Evolutionary conservation across 2,113 vertebrate genomes (phyloP), one percentile per base, ranked within the genome.

Genomic region (Xiphorhynchus elegans): DNA sequence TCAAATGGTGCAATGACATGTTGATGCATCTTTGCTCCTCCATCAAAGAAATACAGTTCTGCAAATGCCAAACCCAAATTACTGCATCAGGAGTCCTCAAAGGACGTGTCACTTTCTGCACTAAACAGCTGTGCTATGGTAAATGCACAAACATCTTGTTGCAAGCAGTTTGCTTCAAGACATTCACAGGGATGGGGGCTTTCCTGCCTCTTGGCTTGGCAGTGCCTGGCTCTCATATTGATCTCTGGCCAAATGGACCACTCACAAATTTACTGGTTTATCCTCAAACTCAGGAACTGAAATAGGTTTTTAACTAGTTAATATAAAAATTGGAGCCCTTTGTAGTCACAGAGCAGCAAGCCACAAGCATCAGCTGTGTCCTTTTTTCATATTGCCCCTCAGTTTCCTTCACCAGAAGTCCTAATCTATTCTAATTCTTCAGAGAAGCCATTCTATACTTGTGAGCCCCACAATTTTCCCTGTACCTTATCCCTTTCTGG

Each of bases 391-490:
- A 8, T 6, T 2, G 18, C 18, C 15, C 17, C 52, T 40, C 33
- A 53, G 23, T 46, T 84, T 55, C 47, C 69, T 64, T 21, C 49
- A 46, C 64, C 42, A 6, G 8, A 50, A n/a, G 19, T 20, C 52
- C 31, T 42, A 17, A 52, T 13, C 10, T 33, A 26, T 52, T 42
- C 17, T 33, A 62, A 66, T 35, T 81, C 37, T 62, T 46, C 52
- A 46, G 42, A 46, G 53, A 59, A 60, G 49, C 18, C 40, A 16
- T 35, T 55, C 39, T 15, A 1, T 7, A 5, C 0, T 3, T 1
- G 1, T 28, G 11, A 42, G 39, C 37, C 23, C 9, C 44, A 42
- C 33, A 3, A 3, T 77, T 49, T 50, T 35, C 20, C 24, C 13
- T 39, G 3, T 5, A 35, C 13, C 25, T 15, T 15, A 11, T 25